Base-by-base conservation (phyloP, 2,888 invertebrate species). In the Mellilla xanthometata region DNA sequence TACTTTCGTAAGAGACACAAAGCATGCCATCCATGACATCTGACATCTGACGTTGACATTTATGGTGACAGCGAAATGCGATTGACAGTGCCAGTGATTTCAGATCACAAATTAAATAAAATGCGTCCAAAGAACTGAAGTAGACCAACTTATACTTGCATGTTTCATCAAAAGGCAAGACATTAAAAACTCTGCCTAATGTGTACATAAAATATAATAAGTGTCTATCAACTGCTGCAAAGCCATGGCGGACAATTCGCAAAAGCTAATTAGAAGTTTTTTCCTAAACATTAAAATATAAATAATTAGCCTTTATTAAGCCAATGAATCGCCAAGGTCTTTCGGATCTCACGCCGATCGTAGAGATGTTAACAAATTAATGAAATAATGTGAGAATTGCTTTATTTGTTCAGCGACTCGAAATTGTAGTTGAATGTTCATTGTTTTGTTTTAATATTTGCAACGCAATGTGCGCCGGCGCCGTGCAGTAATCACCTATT, bases 301-400 rank as follows among this genome's bases (percentile, higher is more conserved):
- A 49, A 39, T 44, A 54, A 42, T 52, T 49, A 38, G 50, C 44
- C 39, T 46, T 45, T 49, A 52, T 54, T 55, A 51, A 47, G 45
- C 51, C 40, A 53, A 55, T 55, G 52, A 55, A 40, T 52, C 34
- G 40, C 49, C 57, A 54, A 57, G 57, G 57, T 55, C 50, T 36
- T 11, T 29, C 22, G 41, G 51, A 52, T 55, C 51, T 57, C 50
- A 39, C 43, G 43, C 23, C 24, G 49, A 39, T 38, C 29, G 48
- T 30, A 41, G 39, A 50, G 45, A 52, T 50, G 40, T 48, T 50
- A 52, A 32, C 22, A 39, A 47, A 49, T 47, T 45, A 43, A 49
- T 50, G 56, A 54, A 56, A 54, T 52, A 56, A 52, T 56, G 54
- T 56, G 56, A 46, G 56, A 56, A 52, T 33, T 39, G 50, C 48